phyloP scores from a whole-genome alignment of 2,888 invertebrate species.

The Elmis aenea region DNA sequence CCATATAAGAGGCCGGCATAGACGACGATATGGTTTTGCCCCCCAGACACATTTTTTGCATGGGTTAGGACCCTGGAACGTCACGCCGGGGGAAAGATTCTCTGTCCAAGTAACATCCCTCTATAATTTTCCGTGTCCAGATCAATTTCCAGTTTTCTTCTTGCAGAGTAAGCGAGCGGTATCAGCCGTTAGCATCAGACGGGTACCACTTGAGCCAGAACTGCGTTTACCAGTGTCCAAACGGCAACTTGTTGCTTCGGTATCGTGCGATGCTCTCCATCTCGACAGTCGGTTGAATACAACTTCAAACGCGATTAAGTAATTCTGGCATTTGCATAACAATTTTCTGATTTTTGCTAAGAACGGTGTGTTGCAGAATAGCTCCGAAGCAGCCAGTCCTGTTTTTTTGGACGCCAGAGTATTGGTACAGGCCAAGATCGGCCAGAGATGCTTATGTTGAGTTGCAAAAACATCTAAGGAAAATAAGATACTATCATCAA shows the following conservation, averaged over 20 bases:
- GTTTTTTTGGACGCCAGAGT: constrained; percentile 54
- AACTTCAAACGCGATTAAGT: constrained; percentile 29
- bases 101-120: constrained; percentile 41
- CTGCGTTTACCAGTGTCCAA: constrained; percentile 46
- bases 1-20: constrained; percentile 32
- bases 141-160: not conserved
- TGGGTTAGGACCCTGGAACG: constrained; percentile 50
- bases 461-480: constrained; percentile 41
- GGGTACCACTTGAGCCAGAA: constrained; percentile 42
- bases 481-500: constrained; percentile 29
- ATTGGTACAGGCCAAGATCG: constrained; percentile 51
- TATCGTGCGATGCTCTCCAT: constrained; percentile 46
- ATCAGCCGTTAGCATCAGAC: constrained; percentile 44
- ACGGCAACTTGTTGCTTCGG: constrained; percentile 45
- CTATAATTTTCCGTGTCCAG: not conserved
- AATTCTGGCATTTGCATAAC: constrained; percentile 1
- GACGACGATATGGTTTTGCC: constrained; percentile 46
- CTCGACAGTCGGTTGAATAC: constrained; percentile 22
- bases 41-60: constrained; percentile 48
- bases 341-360: not conserved
- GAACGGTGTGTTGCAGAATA: constrained; percentile 14
- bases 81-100: constrained; percentile 45
- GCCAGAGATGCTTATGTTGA: constrained; percentile 46
- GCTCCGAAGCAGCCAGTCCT: constrained; percentile 40
- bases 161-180: constrained; percentile 42